Evolutionary conservation across 2,797 vertebrate genomes (phyloP), one percentile per base, ranked within the genome.

Genomic region (Acanthis flammea): DNA sequence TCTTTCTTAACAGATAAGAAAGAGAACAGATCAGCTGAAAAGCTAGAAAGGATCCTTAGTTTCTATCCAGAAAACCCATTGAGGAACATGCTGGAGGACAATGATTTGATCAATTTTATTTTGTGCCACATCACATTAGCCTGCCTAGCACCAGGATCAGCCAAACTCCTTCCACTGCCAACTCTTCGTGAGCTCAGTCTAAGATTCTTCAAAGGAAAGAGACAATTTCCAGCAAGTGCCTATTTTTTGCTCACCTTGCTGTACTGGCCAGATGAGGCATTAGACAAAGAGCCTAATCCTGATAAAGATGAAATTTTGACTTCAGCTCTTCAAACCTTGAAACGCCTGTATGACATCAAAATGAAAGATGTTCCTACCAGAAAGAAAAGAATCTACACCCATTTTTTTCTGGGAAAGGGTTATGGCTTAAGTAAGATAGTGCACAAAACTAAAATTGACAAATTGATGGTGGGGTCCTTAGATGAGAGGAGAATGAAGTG

Each of bases 241-340:
- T 54, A 98, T 57, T 98, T 99, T 89, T 81, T 99, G 63, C 97
- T 98, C 19, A 98, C 98, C 22, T 87, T 99, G 68, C 89, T 99
- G 2, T 98, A 98, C 93, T 99, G 98, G 98, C 98, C 98, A 78
- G 98, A 98, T 47, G 97, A 98, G 39, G 84, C 85, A 31, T 44
- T 97, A 44, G 97, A 98, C 87, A 96, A 68, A 45, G 91, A 96
- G 14, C 57, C 37, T 1, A 97, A 97, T 27, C 96, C 95, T 25
- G 88, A 97, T 2, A 98, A 98, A 91, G 98, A 98, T 39, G 95
- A 98, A 58, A 98, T 94, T 48, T 96, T 99, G 6, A 97, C 95
- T 37, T 86, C 92, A 16, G 98, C 98, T 30, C 88, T 98, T 93
- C 97, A 98, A 85, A 95, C 97, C 21, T 71, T 98, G 61, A 97